Evolutionary conservation across 2,797 vertebrate genomes (phyloP), one percentile per base, ranked within the genome.

Genomic region (Tympanoctomys barrerae): DNA sequence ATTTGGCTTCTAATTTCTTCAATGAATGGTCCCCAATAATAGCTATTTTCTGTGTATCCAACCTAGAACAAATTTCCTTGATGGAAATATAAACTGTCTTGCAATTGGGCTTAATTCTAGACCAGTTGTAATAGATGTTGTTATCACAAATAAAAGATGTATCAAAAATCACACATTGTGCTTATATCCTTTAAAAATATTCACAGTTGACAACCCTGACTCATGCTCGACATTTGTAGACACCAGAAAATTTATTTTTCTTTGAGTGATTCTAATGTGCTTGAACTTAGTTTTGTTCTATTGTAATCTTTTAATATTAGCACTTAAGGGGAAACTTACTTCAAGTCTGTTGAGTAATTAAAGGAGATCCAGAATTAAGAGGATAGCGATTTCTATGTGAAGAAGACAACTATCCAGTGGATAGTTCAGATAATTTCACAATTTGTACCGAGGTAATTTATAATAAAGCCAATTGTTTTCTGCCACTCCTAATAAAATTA

Each of bases 291-390:
- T 16, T 94, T 94, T 84, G 33, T 80, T 68, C 59, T 26, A 54
- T 54, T 90, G 46, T 33, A 5, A 28, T 87, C 77, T 89, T 61
- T n/a, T 8, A 42, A 79, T 71, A 26, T 46, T 18, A 64, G 46
- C 24, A 66, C 57, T 75, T 87, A 71, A 78, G 33, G 24, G 39
- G 11, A 49, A 57, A 84, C 71, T 91, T 94, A 57, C 46, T 26
- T 84, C 77, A 77, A 64, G 7, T 28, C 78, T 79, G 33, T 93
- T 95, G 87, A 66, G n/a, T 80, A 82, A 78, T 62, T 96, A 78
- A 73, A 21, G 8, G 78, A 86, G 16, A 77, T 19, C n/a, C 66
- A 68, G 83, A 80, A 68, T 61, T 96, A 87, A 86, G 36, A 82
- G 52, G 87, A n/a, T 79, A 93, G 16, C 5, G 91, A 89, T 84